phyloP scores from a whole-genome alignment of 1,140 invertebrate species.

The Listronotus oregonensis region DNA sequence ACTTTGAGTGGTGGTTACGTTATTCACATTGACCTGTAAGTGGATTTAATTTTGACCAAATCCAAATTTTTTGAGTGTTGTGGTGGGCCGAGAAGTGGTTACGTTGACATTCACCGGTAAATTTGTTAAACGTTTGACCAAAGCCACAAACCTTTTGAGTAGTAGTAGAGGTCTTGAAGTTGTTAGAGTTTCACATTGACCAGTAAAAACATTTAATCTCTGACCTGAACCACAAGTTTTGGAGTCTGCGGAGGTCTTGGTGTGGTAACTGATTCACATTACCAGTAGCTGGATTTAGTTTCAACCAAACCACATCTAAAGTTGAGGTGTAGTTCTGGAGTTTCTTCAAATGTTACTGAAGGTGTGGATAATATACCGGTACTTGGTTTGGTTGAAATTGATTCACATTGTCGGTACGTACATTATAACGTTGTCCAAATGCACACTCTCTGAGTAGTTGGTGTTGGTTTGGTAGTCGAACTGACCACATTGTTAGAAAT shows the following conservation, averaged over 20 bases:
- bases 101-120: slow-evolving; percentile 13
- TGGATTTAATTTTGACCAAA: no score
- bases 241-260: not conserved
- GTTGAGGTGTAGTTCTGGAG: slow-evolving; percentile 4
- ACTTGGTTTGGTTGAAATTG: not conserved
- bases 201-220: not conserved
- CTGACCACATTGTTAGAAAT: slow-evolving; percentile 7
- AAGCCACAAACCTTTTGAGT: not conserved
- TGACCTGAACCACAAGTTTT: slow-evolving; percentile 5
- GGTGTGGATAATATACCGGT: slow-evolving; percentile 18
- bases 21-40: no score
- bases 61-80: no score
- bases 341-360: slow-evolving; percentile 26
- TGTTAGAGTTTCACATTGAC: slow-evolving; percentile 1
- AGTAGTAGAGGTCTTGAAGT: not conserved
- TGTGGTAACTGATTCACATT: no score
- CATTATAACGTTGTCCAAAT: slow-evolving; percentile 10
- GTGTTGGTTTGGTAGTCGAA: not conserved
- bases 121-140: not conserved
- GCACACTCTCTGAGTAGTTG: not conserved
- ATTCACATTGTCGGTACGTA: slow-evolving; percentile 2
- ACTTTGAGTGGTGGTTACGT: no score
- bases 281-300: no score
- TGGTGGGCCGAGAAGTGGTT: slow-evolving; percentile 14
- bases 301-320: no score